A percentile compares a stretch with the other conserved stretches of the same genome.
Conservation (phyloP, 2,888 invertebrate genomes). For the Thereva nobilitata region DNA sequence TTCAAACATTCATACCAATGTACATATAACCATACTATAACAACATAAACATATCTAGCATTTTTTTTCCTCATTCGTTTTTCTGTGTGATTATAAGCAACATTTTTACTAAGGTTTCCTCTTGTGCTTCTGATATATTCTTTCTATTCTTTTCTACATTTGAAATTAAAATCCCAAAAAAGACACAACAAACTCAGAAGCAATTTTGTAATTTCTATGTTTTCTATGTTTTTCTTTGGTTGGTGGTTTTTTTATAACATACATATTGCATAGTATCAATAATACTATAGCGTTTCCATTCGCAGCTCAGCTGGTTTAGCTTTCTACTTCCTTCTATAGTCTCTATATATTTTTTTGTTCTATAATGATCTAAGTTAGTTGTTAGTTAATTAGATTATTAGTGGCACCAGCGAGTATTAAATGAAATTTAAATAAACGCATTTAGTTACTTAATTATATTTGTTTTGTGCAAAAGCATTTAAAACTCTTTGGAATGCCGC, state of each 20-base stretch:
- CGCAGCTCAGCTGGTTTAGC: too few relatives aligned
- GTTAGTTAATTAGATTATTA: conserved; percentile 27
- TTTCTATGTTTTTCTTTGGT: conserved; percentile 4
- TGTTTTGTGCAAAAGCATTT: too few relatives aligned
- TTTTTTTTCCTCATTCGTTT: conserved; percentile 1
- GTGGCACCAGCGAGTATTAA: conserved; percentile 11
- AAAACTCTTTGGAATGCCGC: too few relatives aligned
- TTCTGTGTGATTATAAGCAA: conserved; percentile 30
- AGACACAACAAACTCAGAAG: background rate
- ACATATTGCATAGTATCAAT: too few relatives aligned
- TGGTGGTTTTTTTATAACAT: background rate
- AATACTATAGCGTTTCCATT: conserved; percentile 4
- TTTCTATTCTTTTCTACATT: conserved; percentile 13
- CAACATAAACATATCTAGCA: too few relatives aligned
- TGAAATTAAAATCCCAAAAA: conserved; percentile 30
- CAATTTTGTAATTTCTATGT: conserved; percentile 19
- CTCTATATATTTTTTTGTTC: too few relatives aligned
- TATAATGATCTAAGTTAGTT: background rate
- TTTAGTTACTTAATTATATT: background rate
- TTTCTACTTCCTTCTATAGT: too few relatives aligned
- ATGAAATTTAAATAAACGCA: conserved; percentile 15
- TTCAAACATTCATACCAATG: background rate
- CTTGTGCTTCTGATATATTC: conserved; percentile 19
- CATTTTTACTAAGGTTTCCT: conserved; percentile 16
- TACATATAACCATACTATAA: too few relatives aligned